Base-by-base conservation (phyloP, 2,888 invertebrate species). In the Pseudococcus longispinus region DNA sequence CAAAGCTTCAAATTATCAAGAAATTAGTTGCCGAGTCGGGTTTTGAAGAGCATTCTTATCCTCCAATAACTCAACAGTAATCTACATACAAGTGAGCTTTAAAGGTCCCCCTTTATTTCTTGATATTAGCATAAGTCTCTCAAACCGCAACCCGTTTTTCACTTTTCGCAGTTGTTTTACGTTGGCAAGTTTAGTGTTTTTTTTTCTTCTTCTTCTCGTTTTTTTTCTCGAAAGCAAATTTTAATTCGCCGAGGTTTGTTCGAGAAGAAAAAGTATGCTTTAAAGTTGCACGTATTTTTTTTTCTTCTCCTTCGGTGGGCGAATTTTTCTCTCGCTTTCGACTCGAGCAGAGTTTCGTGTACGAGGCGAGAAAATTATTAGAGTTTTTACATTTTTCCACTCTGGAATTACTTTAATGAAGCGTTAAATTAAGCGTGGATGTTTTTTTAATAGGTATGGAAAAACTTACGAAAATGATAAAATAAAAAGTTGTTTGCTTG, bases 31-130 rank as follows among this genome's bases (percentile, higher is more conserved):
- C 86, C 74, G 46, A 80, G 77, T 74, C 46, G 85, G 44, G 60
- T 84, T 74, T 51, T 80, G 80, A 86, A 86, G 77, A 86, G 77
- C 86, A 86, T 86, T 77, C 86, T 86, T 86, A 86, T 86, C 86
- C 86, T 70, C 86, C 86, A 86, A 86, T 86, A 86, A 86, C 80
- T 86, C 86, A 86, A 11, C 86, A 55, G 86, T 86, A 86, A 86
- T 86, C 86, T 86, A 86, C 86, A 86, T 86, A 86, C 86, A 86
- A 86, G 86, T 77, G 74, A 86, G 80, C 51, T 70, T 86, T 86
- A 86, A 86, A 86, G 86, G 86, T 86, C 86, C 86, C 86, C 86
- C 77, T 85, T 86, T 86, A 86, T 86, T 86, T 86, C 86, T 86
- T 80, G 86, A 80, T 77, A 86, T 86, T 86, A 86, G 86, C 86